Evolutionary conservation across 1,140 invertebrate species (phyloP), one percentile per base, ranked within the genome.

Genomic region (Arion vulgaris): DNA sequence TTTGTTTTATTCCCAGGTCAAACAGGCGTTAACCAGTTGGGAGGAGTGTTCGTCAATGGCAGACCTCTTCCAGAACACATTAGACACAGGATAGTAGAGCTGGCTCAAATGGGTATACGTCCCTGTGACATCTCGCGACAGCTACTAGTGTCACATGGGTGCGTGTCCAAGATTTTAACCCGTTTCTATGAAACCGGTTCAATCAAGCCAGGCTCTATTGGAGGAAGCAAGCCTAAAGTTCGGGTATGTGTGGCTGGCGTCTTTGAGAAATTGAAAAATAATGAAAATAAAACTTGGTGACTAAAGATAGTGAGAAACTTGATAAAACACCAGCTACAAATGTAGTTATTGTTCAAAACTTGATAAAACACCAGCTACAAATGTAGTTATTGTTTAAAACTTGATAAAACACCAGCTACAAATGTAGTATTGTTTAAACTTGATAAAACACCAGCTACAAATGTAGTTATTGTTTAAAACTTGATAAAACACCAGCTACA

Each of bases 131-230:
- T 99, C 79, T 97, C 96, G n/a, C 94, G 98, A 45, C 97, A 98
- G 92, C 93, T 99, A 75, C 94, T 97, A 1, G 97, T 99, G 11
- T 97, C 96, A 32, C 97, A 99, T 93, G 98, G 98, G 36, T 99
- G 97, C 92, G 97, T 99, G 0, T 97, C 96, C 85, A 99, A 99
- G 93, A 98, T 99, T 90, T 97, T 97, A 39, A 94, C 97, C 9
- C 85, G 98, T 94, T 99, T 98, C 94, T 99, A 99, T 92, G 98
- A 99, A 93, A 99, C 91, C 0, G 90, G 90, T 69, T 98, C 97
- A 89, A 99, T 99, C 93, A 98, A 98, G 91, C 98, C 98, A 23
- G 98, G 98, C 9, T 98, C 99, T 53, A 99, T 99, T 89, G 98
- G 98, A 1, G 98, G 98, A 19, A 98, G 97, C 57, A 99, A 99